Conservation (phyloP, 2,797 vertebrate species). For the Scolopax rusticola region DNA sequence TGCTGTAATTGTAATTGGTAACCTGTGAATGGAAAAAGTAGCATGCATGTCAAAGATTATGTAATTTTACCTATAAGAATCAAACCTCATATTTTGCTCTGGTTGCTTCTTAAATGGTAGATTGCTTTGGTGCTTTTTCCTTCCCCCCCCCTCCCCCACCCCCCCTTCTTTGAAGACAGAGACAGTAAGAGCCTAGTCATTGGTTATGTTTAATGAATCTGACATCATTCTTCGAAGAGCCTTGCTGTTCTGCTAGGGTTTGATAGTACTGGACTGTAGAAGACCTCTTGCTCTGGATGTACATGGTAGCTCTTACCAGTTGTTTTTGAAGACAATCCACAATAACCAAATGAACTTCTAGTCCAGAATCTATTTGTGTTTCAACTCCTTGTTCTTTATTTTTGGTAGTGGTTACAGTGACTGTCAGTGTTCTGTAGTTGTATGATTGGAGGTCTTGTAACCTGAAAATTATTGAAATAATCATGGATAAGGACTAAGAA, state of each 20-base stretch:
- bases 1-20: neutral
- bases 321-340: neutral
- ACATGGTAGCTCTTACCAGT: neutral
- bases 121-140: neutral
- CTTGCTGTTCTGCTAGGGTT: neutral
- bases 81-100: neutral
- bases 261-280: neutral
- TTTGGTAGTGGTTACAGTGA: neutral
- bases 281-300: neutral
- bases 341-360: neutral
- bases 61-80: neutral
- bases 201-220: neutral
- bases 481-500: neutral
- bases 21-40: neutral
- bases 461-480: neutral
- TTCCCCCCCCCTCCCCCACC: fast-evolving
- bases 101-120: neutral
- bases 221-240: neutral
- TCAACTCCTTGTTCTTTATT: neutral
- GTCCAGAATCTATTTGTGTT: neutral
- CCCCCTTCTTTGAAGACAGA: neutral
- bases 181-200: neutral
- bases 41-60: neutral
- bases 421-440: neutral
- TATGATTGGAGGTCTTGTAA: neutral